Percentiles rank a stretch among this genome's conserved stretches.
phyloP scores from a whole-genome alignment of 2,888 invertebrate species.

The Acanthococcus lagerstroemiae region DNA sequence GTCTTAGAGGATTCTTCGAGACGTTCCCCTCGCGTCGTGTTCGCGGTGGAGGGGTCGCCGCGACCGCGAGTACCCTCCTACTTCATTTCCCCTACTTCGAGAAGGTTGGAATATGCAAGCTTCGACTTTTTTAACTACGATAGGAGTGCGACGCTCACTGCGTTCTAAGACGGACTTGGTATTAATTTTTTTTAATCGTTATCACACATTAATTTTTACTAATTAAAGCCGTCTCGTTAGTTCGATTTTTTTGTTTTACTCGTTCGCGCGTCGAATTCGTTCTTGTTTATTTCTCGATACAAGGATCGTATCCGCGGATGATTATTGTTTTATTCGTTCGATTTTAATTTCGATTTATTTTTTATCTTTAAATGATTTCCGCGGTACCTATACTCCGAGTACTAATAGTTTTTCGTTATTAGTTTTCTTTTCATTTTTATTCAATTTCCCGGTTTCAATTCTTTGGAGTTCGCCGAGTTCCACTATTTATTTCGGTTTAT shows the following conservation, averaged over 20 bases:
- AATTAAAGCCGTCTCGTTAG: constrained; percentile 3
- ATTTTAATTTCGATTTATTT: not conserved
- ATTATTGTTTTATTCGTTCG: not conserved
- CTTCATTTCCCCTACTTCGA: constrained; percentile 6
- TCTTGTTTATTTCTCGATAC: not conserved
- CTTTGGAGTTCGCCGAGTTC: too few species aligned
- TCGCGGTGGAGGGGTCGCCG: not conserved
- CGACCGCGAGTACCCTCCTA: constrained; percentile 5
- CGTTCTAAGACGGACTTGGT: constrained; percentile 11
- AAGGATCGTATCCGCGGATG: too few species aligned
- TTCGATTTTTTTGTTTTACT: not conserved
- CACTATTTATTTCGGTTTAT: too few species aligned
- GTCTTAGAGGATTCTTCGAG: too few species aligned
- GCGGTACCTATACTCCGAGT: too few species aligned
- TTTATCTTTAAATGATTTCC: not conserved
- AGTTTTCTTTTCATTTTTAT: too few species aligned
- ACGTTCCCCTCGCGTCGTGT: not conserved
- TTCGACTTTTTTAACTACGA: constrained; percentile 14
- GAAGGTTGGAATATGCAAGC: constrained; percentile 12
- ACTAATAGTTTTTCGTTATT: too few species aligned
- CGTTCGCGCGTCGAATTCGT: not conserved
- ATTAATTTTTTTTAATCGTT: constrained; percentile 11
- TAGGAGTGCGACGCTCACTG: constrained; percentile 26
- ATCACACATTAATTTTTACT: not conserved
- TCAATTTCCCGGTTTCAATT: too few species aligned